A percentile compares a stretch with the other conserved stretches of the same genome.
Evolutionary conservation across 2,888 invertebrate genomes (phyloP).

Genomic region (Drosophila limbata): DNA sequence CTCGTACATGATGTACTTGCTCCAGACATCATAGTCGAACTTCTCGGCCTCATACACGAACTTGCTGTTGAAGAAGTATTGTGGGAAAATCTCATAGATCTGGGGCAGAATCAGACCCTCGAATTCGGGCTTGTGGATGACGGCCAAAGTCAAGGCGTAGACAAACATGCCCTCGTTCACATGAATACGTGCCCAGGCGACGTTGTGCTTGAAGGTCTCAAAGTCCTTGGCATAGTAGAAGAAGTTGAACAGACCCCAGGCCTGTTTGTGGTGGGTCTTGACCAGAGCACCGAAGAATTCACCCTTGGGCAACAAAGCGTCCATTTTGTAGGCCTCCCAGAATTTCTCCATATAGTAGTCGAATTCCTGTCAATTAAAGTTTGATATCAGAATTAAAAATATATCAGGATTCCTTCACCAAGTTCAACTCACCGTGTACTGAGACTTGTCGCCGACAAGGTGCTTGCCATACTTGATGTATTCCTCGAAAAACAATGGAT

Average conservation of each 20-base stretch:
- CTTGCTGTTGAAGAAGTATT: constrained; percentile 90
- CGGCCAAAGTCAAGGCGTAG: constrained; percentile 89
- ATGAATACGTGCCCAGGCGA: constrained; percentile 89
- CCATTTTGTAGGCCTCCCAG: constrained; percentile 73
- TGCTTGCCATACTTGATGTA: constrained; percentile 73
- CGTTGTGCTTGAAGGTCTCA: constrained; percentile 89
- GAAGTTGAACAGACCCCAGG: constrained; percentile 88
- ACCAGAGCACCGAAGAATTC: constrained; percentile 87
- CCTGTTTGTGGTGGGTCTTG: constrained; percentile 86
- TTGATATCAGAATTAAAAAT: no score
- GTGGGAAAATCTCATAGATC: constrained; percentile 91
- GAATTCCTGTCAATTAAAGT: constrained; percentile 51
- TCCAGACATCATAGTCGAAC: constrained; percentile 84
- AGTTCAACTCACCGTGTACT: constrained; percentile 65
- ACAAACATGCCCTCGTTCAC: constrained; percentile 91
- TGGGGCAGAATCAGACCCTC: constrained; percentile 89
- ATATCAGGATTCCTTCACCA: not conserved
- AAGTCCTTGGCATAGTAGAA: constrained; percentile 90
- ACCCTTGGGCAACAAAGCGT: constrained; percentile 87
- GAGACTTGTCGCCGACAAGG: constrained; percentile 60
- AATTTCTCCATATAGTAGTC: constrained; percentile 78
- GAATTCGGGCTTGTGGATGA: constrained; percentile 89
- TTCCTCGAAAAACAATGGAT: constrained; percentile 80
- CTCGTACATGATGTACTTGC: constrained; percentile 79
- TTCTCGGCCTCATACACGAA: constrained; percentile 89